phyloP scores from a whole-genome alignment of 2,797 vertebrate genomes.

The Sibirionetta formosa region DNA sequence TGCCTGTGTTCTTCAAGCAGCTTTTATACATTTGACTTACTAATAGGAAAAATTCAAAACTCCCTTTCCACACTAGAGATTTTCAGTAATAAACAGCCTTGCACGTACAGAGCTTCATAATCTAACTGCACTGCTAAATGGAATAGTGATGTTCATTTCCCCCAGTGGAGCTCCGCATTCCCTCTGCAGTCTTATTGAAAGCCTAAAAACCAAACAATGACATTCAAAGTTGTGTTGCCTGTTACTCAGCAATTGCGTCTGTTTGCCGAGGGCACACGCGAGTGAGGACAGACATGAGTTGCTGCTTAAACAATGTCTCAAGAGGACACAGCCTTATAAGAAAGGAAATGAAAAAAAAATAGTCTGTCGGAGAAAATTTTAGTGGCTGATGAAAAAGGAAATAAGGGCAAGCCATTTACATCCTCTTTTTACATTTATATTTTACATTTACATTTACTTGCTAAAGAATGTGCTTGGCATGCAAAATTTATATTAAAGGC shows the following conservation, averaged over 20 bases:
- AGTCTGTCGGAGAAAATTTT: not conserved
- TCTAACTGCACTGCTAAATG: slow-evolving; percentile 29
- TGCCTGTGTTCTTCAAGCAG: not conserved
- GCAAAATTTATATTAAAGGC: not conserved
- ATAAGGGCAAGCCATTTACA: not conserved
- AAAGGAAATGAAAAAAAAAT: slow-evolving; percentile 43
- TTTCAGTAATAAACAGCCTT: slow-evolving; percentile 32
- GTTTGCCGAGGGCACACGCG: not conserved
- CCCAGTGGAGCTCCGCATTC: slow-evolving; percentile 43
- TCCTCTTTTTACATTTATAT: not conserved
- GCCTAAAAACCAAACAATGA: slow-evolving; percentile 32
- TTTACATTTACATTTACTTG: not conserved
- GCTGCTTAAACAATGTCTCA: slow-evolving; percentile 17
- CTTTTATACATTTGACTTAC: not conserved
- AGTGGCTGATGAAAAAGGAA: not conserved
- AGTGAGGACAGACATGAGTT: not conserved
- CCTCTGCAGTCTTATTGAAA: slow-evolving; percentile 62
- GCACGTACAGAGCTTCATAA: slow-evolving; percentile 12
- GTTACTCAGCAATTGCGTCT: slow-evolving; percentile 8
- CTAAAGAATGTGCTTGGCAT: not conserved
- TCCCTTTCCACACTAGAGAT: not conserved
- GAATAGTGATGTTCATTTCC: slow-evolving; percentile 43
- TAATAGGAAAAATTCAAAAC: not conserved
- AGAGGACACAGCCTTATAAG: not conserved
- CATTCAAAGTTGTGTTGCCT: slow-evolving; percentile 41